Conservation (phyloP, 2,113 vertebrate genomes). For the Cettia cetti region DNA sequence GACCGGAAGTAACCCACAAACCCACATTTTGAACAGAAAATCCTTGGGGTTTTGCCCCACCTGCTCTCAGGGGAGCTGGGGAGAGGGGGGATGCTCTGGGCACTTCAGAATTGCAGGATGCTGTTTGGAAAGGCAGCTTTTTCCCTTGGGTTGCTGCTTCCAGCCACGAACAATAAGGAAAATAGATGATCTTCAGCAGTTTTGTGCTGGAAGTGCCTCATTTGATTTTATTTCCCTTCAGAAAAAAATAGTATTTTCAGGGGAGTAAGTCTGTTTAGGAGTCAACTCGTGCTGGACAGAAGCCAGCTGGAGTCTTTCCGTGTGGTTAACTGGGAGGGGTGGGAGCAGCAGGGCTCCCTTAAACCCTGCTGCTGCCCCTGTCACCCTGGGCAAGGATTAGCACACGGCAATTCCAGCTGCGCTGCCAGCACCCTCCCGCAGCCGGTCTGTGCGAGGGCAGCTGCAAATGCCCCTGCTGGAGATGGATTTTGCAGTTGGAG, state of each 20-base stretch:
- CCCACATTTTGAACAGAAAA: not conserved
- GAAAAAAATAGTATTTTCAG: not conserved
- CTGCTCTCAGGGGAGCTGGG: not conserved
- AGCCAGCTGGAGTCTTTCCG: not conserved
- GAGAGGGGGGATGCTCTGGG: not conserved
- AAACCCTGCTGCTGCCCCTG: not conserved
- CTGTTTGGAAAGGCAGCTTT: not conserved
- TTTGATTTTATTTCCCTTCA: conserved; percentile 15
- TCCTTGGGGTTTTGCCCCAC: not conserved
- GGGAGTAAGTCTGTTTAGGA: not conserved
- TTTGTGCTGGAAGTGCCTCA: not conserved
- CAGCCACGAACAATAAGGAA: not conserved
- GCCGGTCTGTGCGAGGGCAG: not conserved
- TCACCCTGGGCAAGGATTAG: not conserved
- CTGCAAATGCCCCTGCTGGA: not conserved
- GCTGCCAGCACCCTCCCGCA: not conserved
- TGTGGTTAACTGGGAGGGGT: not conserved
- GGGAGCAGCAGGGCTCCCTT: not conserved
- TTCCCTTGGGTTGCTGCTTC: not conserved
- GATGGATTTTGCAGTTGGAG: not conserved
- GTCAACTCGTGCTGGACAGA: not conserved
- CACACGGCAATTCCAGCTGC: conserved; percentile 22
- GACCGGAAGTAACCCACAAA: not conserved
- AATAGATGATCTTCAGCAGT: not conserved
- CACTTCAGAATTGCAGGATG: not conserved